Evolutionary conservation across 2,113 vertebrate species (phyloP).

Genomic region (Setophaga kirtlandii): DNA sequence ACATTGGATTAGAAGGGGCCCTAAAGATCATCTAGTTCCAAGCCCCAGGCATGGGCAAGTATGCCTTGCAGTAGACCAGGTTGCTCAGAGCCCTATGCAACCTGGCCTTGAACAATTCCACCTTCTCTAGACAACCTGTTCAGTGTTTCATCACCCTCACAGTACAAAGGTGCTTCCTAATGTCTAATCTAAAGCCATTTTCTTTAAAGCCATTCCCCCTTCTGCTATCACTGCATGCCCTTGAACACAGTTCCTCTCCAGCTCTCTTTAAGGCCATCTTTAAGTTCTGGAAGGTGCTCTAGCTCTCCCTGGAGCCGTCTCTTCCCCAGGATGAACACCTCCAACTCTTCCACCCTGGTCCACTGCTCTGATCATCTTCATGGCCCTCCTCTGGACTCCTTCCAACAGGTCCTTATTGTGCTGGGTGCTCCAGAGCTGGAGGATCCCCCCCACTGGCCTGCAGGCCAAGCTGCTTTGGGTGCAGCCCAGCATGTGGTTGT

Average conservation of each 20-base stretch:
- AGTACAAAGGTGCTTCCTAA: neutral
- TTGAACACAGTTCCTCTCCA: neutral
- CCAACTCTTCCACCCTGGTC: neutral
- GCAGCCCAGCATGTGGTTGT: neutral
- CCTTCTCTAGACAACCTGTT: neutral
- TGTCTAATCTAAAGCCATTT: neutral
- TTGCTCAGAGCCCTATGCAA: neutral
- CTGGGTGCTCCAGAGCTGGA: neutral
- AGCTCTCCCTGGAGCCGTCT: neutral
- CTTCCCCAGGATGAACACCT: neutral
- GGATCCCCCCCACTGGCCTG: no score
- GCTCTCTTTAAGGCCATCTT: neutral
- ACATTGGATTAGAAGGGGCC: neutral
- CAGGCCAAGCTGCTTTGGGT: neutral
- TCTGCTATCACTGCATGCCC: neutral
- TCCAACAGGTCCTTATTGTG: no score
- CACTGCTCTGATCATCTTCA: neutral
- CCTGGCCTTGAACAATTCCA: neutral
- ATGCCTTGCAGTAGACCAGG: neutral
- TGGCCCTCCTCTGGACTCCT: neutral
- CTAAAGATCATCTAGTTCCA: neutral
- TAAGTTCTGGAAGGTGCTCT: neutral
- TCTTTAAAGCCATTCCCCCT: neutral
- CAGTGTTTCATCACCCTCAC: neutral
- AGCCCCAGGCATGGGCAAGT: neutral